Conservation (phyloP, 2,888 invertebrate species). For the Polydesmus complanatus region DNA sequence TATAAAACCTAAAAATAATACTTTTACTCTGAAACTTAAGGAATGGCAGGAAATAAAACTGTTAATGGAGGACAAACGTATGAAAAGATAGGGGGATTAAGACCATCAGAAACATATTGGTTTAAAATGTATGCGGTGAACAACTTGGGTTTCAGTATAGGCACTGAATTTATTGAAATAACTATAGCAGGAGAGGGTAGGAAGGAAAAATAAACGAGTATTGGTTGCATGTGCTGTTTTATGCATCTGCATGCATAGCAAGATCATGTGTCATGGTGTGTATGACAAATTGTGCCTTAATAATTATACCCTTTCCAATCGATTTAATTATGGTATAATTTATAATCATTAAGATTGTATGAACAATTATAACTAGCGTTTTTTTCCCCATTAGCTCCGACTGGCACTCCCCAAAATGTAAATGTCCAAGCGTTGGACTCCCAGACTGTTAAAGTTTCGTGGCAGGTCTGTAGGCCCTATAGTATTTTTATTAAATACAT, state of each 20-base stretch:
- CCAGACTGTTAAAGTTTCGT: conserved; percentile 15
- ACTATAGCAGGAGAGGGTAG: conserved; percentile 13
- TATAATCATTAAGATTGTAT: not conserved
- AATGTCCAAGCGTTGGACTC: conserved; percentile 14
- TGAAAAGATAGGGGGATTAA: not conserved
- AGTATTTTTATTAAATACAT: not conserved
- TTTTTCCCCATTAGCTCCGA: no score
- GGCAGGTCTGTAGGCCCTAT: conserved; percentile 6
- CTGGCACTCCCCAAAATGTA: conserved; percentile 10
- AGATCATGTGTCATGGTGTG: not conserved
- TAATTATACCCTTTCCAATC: not conserved
- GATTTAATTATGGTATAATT: not conserved
- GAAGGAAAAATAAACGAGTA: not conserved
- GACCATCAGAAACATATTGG: conserved; percentile 9
- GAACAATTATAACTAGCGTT: no score
- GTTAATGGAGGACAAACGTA: not conserved
- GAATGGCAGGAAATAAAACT: conserved; percentile 1
- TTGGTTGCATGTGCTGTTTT: not conserved
- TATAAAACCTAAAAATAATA: not conserved
- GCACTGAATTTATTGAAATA: not conserved
- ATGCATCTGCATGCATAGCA: not conserved
- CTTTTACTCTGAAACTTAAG: not conserved
- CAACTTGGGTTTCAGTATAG: conserved; percentile 1
- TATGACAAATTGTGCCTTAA: not conserved
- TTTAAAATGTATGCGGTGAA: conserved; percentile 13